Evolutionary conservation across 2,113 vertebrate genomes (phyloP).

Genomic region (Phainopepla nitens): DNA sequence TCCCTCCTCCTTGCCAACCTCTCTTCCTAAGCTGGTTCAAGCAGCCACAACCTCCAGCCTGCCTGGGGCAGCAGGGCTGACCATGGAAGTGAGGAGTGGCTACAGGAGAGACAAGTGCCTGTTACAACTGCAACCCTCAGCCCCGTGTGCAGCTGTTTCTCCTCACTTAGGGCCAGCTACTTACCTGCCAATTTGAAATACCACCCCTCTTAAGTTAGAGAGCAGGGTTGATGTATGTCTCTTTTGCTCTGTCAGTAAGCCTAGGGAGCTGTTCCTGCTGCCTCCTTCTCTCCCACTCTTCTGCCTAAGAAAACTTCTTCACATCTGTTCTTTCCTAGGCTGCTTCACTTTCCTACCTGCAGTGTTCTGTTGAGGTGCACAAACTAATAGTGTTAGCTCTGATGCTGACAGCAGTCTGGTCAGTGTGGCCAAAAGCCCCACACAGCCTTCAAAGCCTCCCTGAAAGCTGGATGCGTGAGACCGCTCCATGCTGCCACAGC

Average conservation of each 20-base stretch:
- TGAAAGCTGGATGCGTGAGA: neutral
- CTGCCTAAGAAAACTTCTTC: neutral
- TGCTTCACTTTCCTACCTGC: neutral
- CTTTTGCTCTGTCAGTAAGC: neutral
- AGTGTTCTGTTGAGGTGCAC: neutral
- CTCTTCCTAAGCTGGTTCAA: neutral
- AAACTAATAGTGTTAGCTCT: neutral
- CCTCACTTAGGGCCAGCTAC: neutral
- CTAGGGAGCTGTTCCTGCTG: neutral
- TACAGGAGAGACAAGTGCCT: neutral
- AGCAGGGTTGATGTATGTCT: neutral
- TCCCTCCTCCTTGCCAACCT: neutral
- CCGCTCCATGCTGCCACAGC: rapidly evolving
- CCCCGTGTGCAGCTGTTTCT: neutral
- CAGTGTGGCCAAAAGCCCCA: neutral
- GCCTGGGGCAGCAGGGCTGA: neutral
- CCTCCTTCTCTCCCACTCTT: neutral
- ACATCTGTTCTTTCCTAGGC: neutral
- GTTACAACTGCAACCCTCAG: neutral
- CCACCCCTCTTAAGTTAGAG: neutral
- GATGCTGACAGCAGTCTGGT: neutral
- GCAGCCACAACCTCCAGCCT: neutral
- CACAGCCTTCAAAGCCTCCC: neutral
- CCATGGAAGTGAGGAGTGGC: neutral
- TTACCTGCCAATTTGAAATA: neutral